phyloP scores from a whole-genome alignment of 1,140 invertebrate species.

The Archegozetes longisetosus region DNA sequence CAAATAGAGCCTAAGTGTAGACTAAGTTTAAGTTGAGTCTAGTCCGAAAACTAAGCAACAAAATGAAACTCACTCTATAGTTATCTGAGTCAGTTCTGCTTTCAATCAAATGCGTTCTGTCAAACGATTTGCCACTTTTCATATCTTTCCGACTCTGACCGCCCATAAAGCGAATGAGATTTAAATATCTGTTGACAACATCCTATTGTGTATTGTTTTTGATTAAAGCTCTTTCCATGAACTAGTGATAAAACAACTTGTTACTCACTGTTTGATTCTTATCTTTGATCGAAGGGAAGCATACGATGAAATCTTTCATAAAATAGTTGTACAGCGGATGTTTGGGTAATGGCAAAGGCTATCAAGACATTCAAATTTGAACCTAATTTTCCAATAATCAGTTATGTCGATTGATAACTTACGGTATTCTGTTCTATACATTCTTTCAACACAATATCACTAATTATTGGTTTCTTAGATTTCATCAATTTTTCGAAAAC shows the following conservation, averaged over 20 bases:
- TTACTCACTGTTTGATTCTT: conserved; percentile 1
- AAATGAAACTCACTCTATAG: conserved; percentile 41
- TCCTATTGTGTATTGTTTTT: background rate
- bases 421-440: conserved; percentile 1
- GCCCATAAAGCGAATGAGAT: conserved; percentile 15
- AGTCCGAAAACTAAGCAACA: no score
- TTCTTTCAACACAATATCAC: conserved; percentile 4
- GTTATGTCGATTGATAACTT: background rate
- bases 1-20: background rate
- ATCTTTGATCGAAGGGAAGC: conserved; percentile 6
- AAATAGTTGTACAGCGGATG: conserved; percentile 12
- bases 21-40: no score
- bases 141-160: conserved; percentile 15
- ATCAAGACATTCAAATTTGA: background rate
- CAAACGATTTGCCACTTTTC: conserved; percentile 30
- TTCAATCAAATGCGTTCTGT: conserved; percentile 81
- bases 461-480: conserved; percentile 8
- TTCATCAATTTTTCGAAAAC: background rate
- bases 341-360: conserved; percentile 7
- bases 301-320: conserved; percentile 15
- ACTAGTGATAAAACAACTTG: conserved; percentile 1
- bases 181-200: conserved; percentile 8
- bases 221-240: background rate
- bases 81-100: conserved; percentile 70
- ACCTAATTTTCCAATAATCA: background rate